Conservation (phyloP, 2,888 invertebrate species). For the Drosophila dives region DNA sequence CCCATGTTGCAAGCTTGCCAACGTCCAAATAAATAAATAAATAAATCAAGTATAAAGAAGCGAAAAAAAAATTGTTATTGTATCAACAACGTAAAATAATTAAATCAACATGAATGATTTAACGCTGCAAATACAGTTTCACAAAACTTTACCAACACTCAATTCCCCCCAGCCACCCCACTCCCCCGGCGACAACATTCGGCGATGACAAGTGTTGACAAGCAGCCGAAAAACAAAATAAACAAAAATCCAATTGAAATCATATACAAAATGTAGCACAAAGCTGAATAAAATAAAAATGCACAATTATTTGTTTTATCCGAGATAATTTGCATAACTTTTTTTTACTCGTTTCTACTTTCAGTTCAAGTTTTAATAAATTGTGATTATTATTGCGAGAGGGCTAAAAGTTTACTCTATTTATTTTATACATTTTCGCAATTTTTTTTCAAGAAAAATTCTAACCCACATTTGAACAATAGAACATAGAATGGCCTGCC, state of each 20-base stretch:
- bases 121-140: conserved; percentile 71
- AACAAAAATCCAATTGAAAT: conserved; percentile 36
- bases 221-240: conserved; percentile 36
- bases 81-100: conserved; percentile 76
- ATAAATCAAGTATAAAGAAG: conserved; percentile 62
- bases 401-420: not conserved
- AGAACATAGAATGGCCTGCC: conserved; percentile 31
- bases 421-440: conserved; percentile 21
- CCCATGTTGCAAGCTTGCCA: conserved; percentile 39
- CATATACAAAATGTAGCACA: conserved; percentile 39
- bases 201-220: conserved; percentile 76
- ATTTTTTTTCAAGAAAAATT: conserved; percentile 3
- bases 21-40: conserved; percentile 65
- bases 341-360: not conserved
- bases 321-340: not conserved
- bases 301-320: conserved; percentile 4
- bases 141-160: conserved; percentile 57
- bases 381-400: conserved; percentile 1
- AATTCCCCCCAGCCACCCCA: not conserved
- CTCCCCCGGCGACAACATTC: conserved; percentile 41
- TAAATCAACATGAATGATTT: conserved; percentile 81
- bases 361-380: not conserved
- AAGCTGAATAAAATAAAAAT: conserved; percentile 30
- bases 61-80: conserved; percentile 56
- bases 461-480: conserved; percentile 31